These are phyloP conservation scores for Amphipoea oculea DNA, from an alignment of 2,888 invertebrate genomes.

Conservation along the genomic window DNA sequence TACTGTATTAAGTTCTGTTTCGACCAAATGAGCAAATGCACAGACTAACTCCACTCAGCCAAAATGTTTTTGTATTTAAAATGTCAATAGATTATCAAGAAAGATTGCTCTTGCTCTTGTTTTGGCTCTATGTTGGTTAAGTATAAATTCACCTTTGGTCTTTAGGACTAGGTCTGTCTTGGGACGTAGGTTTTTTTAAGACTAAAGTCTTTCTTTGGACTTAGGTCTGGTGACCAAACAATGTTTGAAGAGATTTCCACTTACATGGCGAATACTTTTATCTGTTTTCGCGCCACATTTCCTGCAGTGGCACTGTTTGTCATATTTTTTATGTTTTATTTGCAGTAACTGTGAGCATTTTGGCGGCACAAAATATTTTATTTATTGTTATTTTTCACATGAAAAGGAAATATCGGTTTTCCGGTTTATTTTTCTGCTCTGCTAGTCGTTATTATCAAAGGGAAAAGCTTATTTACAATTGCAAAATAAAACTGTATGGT, in stretches of 20 bases:
- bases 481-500: background rate
- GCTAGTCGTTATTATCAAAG: background rate
- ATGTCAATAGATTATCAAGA: no score
- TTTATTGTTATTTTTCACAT: background rate
- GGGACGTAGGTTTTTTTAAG: no score
- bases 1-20: no score
- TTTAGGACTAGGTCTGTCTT: no score
- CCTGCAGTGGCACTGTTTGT: background rate
- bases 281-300: background rate
- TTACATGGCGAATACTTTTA: background rate
- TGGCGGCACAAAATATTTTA: background rate
- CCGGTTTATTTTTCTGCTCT: background rate
- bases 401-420: background rate
- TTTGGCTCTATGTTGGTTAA: no score
- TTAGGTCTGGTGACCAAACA: background rate
- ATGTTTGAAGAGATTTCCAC: background rate
- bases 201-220: no score
- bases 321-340: background rate
- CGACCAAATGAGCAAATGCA: no score
- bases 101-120: no score
- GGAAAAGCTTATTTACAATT: background rate
- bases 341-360: background rate
- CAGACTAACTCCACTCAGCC: no score
- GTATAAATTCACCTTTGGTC: no score
- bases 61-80: no score